These are phyloP conservation scores for Tanypteryx hageni DNA, from an alignment of 2,888 invertebrate species.

Conservation along the genomic window DNA sequence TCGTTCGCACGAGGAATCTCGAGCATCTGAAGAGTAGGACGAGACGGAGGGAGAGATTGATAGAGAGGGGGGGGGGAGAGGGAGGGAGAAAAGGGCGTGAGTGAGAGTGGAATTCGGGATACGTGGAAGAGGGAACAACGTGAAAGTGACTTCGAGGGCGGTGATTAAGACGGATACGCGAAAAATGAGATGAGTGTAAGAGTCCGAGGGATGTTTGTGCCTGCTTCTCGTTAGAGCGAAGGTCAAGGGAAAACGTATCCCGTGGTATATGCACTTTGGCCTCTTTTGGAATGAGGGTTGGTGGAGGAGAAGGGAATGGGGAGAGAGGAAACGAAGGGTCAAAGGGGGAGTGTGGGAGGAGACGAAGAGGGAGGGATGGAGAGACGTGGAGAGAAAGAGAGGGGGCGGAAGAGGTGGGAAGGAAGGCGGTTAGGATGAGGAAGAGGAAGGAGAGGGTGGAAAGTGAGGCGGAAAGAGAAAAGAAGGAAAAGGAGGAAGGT, in stretches of 20 bases:
- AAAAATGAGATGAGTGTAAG: background rate
- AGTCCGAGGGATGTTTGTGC: background rate
- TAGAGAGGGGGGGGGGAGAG: too few relatives aligned
- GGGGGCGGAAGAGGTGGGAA: background rate
- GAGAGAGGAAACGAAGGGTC: background rate
- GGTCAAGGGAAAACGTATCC: background rate
- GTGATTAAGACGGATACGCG: background rate
- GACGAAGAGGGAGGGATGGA: too few relatives aligned
- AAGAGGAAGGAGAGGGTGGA: too few relatives aligned
- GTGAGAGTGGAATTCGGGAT: background rate
- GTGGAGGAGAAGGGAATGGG: background rate
- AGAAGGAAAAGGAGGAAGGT: too few relatives aligned
- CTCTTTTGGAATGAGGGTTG: background rate
- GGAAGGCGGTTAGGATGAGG: background rate
- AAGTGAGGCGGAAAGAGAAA: too few relatives aligned
- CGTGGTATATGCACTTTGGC: conserved; percentile 10
- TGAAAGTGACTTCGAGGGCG: background rate
- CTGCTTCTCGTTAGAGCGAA: background rate
- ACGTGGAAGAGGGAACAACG: background rate
- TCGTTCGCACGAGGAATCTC: too few relatives aligned
- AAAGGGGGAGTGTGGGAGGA: too few relatives aligned
- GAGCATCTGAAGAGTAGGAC: too few relatives aligned
- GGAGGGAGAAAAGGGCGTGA: too few relatives aligned
- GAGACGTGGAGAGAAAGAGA: background rate
- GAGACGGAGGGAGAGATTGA: too few relatives aligned